Evolutionary conservation across 2,888 invertebrate species (phyloP).

Genomic region (Parapristionchus giblindavisi): DNA sequence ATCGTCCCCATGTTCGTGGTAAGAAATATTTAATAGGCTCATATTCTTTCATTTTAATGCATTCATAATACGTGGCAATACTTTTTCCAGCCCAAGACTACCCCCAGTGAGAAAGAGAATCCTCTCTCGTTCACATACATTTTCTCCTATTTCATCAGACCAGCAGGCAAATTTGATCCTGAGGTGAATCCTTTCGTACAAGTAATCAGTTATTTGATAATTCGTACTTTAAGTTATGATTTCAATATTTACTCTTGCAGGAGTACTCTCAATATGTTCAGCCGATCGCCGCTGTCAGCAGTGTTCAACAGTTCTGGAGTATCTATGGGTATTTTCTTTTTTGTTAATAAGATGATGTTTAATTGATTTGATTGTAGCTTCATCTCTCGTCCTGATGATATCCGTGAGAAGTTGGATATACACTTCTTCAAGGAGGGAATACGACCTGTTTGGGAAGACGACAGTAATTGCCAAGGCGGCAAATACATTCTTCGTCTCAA

Average conservation of each 20-base stretch:
- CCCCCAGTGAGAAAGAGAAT: conserved; percentile 51
- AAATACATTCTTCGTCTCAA: conserved; percentile 96
- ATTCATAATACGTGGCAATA: neutral
- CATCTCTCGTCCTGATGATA: conserved; percentile 71
- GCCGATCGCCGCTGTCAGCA: conserved; percentile 57
- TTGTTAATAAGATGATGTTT: neutral
- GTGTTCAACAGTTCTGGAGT: conserved; percentile 96
- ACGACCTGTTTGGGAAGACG: conserved; percentile 99
- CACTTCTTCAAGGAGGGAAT: conserved; percentile 98
- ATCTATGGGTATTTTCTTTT: neutral
- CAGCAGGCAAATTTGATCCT: conserved; percentile 67
- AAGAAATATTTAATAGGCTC: neutral
- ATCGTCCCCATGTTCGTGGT: conserved; percentile 36
- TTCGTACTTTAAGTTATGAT: neutral
- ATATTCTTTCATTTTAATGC: neutral
- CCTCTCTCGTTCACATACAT: conserved; percentile 63
- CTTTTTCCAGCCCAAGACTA: conserved; percentile 25
- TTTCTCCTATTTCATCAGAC: conserved; percentile 66
- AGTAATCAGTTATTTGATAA: neutral
- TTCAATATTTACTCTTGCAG: neutral
- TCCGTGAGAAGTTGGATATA: conserved; percentile 88
- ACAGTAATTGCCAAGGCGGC: conserved; percentile 92
- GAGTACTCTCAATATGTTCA: conserved; percentile 58
- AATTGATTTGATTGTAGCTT: conserved; percentile 15
- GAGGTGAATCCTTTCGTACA: conserved; percentile 47